A percentile compares a stretch with the other conserved stretches of the same genome.
These are phyloP conservation scores for Meganola albula DNA, from an alignment of 2,888 invertebrate species.

Conservation along the genomic window DNA sequence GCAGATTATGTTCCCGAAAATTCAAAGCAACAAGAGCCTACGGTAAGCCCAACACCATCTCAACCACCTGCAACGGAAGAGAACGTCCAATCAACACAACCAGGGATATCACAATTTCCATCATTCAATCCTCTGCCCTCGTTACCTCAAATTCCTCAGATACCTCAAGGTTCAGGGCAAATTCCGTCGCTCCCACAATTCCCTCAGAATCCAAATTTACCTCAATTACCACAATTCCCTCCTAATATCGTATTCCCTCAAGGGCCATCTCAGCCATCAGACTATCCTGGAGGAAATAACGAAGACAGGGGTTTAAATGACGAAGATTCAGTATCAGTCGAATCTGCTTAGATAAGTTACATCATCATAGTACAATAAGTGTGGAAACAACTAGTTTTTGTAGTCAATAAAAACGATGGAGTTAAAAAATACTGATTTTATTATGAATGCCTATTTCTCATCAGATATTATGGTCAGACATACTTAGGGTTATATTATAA, in stretches of 20 bases:
- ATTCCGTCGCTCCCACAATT: constrained; percentile 31
- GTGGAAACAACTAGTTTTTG: too few species aligned
- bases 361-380: too few species aligned
- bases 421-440: too few species aligned
- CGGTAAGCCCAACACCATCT: constrained; percentile 22
- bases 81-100: constrained; percentile 7
- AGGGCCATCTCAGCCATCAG: constrained; percentile 42
- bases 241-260: constrained; percentile 35
- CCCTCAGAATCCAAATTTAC: constrained; percentile 32
- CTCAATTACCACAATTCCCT: constrained; percentile 29
- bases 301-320: constrained; percentile 54
- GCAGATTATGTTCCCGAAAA: constrained; percentile 43
- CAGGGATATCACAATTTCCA: background rate
- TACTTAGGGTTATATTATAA: too few species aligned
- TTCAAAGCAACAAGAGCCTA: constrained; percentile 28
- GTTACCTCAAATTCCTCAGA: constrained; percentile 23
- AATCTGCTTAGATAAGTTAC: constrained; percentile 56
- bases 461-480: too few species aligned
- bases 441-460: too few species aligned
- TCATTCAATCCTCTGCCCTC: background rate
- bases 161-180: constrained; percentile 14
- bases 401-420: too few species aligned
- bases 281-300: constrained; percentile 39
- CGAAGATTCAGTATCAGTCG: constrained; percentile 67
- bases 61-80: constrained; percentile 22